Base-by-base conservation (phyloP, 2,113 vertebrate species). In the Gnathonemus longibarbis region DNA sequence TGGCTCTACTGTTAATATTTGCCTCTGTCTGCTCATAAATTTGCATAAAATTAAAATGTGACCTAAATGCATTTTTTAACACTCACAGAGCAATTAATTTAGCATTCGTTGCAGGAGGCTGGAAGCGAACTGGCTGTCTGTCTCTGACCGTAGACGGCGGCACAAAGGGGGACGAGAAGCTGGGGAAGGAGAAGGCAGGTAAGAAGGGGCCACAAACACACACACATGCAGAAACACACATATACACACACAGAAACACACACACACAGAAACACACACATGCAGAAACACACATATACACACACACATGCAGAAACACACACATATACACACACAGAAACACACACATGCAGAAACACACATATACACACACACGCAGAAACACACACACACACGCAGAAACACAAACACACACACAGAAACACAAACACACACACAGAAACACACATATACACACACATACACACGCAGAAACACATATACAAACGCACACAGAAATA, bases 51-150 rank as follows among this genome's bases (percentile, higher is more conserved):
- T 96, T 96, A 96, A 91, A 91, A 91, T 94, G 92, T 96, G 95
- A 96, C 96, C 96, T 95, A 95, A 95, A 96, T 96, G 95, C 95
- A 96, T 96, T 95, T 96, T 95, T 94, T 95, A 80, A 80, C 74
- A 95, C 94, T 95, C 92, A 92, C 92, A 83, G 91, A 92, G 94
- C 95, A 95, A 96, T 96, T 96, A 96, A 95, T 93, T 89, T 91
- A 93, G 93, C 93, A 92, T 95, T 94, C 94, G 93, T 93, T 92
- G 93, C 91, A 91, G 90, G 90, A 92, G 91, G 88, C 89, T 74
- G 89, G 42, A 89, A 83, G 86, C 90, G 87, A 92, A 42, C 77
- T 90, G 90, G 52, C 89, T 92, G 93, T 90, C 31, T 89, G 17
- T 66, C 11, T 89, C 80, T 89, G 89, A 89, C 89, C 70, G 24